phyloP scores from a whole-genome alignment of 2,888 invertebrate genomes.

The Nasonovia ribisnigri region DNA sequence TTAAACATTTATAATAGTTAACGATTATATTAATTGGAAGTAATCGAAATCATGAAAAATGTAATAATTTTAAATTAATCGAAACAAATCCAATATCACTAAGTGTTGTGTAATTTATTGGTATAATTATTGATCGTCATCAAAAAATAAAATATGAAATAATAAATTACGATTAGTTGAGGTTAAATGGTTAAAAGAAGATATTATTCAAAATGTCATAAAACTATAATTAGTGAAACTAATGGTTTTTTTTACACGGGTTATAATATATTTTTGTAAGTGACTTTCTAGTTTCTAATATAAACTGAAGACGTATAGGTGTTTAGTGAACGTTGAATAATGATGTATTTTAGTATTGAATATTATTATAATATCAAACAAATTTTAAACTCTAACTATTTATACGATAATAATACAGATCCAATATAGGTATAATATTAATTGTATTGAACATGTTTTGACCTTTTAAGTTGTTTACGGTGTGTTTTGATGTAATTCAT shows the following conservation, averaged over 20 bases:
- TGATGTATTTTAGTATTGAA: neutral
- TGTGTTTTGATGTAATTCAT: neutral
- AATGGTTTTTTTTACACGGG: neutral
- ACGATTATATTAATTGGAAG: constrained; percentile 30
- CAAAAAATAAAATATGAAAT: neutral
- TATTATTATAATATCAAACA: neutral
- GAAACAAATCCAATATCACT: neutral
- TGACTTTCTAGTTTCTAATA: neutral
- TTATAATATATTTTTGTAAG: neutral
- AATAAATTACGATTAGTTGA: neutral
- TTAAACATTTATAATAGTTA: neutral
- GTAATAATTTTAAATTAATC: neutral
- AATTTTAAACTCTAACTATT: neutral
- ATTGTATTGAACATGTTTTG: constrained; percentile 13
- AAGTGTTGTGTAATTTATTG: neutral
- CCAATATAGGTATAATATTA: neutral
- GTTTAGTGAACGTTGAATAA: neutral
- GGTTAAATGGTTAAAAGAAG: neutral
- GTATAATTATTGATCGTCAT: neutral
- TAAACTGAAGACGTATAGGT: neutral
- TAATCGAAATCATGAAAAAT: neutral
- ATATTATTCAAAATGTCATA: neutral
- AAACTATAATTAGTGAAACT: neutral
- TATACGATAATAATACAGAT: neutral
- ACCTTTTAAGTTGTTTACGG: constrained; percentile 38